Percentiles rank a stretch among this genome's conserved stretches.
phyloP scores from a whole-genome alignment of 2,797 vertebrate genomes.

The Erpetoichthys calabaricus region DNA sequence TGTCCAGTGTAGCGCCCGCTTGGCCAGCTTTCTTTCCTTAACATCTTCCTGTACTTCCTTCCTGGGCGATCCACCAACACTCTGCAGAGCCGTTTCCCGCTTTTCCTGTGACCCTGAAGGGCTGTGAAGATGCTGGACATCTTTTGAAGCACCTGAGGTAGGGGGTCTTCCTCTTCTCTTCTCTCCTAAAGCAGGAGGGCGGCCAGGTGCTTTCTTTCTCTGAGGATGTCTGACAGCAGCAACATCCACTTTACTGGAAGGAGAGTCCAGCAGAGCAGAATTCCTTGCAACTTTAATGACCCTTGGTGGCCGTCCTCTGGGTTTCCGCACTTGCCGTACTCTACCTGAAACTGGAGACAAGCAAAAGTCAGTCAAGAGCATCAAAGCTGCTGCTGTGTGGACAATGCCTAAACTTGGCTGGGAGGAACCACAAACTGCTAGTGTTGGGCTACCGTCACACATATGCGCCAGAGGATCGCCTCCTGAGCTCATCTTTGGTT shows the following conservation, averaged over 20 bases:
- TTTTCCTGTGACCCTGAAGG: slow-evolving; percentile 47
- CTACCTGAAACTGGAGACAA: slow-evolving; percentile 34
- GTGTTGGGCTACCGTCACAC: too few relatives aligned
- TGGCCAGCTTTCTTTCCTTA: slow-evolving; percentile 33
- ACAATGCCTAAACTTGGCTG: too few relatives aligned
- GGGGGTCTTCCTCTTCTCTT: slow-evolving; percentile 88
- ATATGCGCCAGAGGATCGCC: too few relatives aligned
- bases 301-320: slow-evolving; percentile 86
- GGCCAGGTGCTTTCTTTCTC: slow-evolving; percentile 78
- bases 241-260: slow-evolving; percentile 60
- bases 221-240: slow-evolving; percentile 52
- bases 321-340: slow-evolving; percentile 72
- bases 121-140: slow-evolving; percentile 31
- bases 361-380: too few relatives aligned
- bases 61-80: slow-evolving; percentile 37
- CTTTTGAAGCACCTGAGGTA: slow-evolving; percentile 40
- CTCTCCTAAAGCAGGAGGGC: slow-evolving; percentile 67
- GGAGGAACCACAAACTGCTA: too few relatives aligned
- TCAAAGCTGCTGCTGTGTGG: too few relatives aligned
- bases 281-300: slow-evolving; percentile 62
- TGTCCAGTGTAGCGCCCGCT: slow-evolving; percentile 60
- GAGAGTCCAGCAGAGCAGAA: slow-evolving; percentile 47
- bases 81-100: slow-evolving; percentile 43
- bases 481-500: too few relatives aligned
- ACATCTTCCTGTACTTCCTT: slow-evolving; percentile 57